Conservation (phyloP, 2,888 invertebrate species). For the Diploptera punctata region DNA sequence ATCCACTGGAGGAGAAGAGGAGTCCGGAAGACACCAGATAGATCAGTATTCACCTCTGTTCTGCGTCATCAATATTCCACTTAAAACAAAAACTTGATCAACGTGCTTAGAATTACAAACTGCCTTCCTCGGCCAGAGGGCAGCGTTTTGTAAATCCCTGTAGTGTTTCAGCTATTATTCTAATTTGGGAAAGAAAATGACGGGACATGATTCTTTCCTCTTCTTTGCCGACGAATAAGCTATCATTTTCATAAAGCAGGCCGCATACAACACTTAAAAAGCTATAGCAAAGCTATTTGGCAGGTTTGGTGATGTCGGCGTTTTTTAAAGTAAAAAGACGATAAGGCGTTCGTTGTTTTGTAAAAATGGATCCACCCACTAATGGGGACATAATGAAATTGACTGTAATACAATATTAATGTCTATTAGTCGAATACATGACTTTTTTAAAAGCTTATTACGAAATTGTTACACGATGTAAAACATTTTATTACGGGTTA, state of each 20-base stretch:
- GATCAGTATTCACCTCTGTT: no score
- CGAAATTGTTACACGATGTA: no score
- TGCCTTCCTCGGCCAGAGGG: background rate
- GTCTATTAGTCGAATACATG: background rate
- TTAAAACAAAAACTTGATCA: no score
- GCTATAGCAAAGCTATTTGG: background rate
- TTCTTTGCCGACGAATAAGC: slow-evolving; percentile 18
- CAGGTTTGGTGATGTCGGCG: background rate
- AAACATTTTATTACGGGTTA: no score
- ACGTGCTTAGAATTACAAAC: no score
- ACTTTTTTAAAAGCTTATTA: no score
- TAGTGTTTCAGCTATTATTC: slow-evolving; percentile 22
- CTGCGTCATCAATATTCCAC: no score
- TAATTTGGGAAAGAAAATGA: slow-evolving; percentile 26
- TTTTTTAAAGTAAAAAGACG: slow-evolving; percentile 1
- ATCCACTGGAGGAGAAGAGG: no score
- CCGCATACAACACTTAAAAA: slow-evolving; percentile 2
- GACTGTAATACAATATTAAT: slow-evolving; percentile 17
- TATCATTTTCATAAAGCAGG: slow-evolving; percentile 27
- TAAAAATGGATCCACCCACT: background rate
- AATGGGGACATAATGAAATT: slow-evolving; percentile 24
- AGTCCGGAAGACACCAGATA: no score
- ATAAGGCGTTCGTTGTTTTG: slow-evolving; percentile 21
- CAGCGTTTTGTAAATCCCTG: slow-evolving; percentile 16
- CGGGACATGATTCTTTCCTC: background rate